Conservation (phyloP, 2,797 vertebrate species). For the Enoplosus armatus region DNA sequence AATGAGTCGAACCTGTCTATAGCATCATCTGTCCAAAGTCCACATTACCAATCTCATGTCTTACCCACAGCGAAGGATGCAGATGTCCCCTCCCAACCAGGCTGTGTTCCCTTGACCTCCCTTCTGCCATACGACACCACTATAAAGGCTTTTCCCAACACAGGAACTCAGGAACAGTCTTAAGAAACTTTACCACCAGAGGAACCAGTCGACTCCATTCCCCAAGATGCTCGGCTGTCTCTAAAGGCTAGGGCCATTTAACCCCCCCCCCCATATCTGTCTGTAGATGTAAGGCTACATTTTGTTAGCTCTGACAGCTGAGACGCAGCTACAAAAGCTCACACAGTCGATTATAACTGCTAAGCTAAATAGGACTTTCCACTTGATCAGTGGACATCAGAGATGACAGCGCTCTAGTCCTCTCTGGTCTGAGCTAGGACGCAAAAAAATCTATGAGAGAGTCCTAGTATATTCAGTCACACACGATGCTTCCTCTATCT, state of each 20-base stretch:
- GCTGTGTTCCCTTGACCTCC: conserved; percentile 66
- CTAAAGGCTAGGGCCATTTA: neutral
- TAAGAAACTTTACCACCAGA: conserved; percentile 30
- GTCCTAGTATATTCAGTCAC: conserved; percentile 77
- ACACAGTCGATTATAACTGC: conserved; percentile 8
- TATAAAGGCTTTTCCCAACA: conserved; percentile 21
- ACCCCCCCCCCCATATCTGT: conserved; percentile 1
- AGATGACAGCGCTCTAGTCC: conserved; percentile 36
- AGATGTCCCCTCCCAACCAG: conserved; percentile 66
- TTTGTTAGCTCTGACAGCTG: conserved; percentile 24
- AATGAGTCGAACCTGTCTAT: conserved; percentile 6
- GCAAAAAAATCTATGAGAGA: conserved; percentile 67
- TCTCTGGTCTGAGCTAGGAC: conserved; percentile 47
- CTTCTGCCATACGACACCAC: conserved; percentile 74
- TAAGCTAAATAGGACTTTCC: conserved; percentile 23
- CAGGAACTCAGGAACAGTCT: conserved; percentile 28
- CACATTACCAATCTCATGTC: conserved; percentile 42
- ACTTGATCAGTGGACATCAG: conserved; percentile 34
- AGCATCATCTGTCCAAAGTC: neutral
- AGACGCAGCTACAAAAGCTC: neutral
- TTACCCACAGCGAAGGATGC: conserved; percentile 85
- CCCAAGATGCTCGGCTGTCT: conserved; percentile 34
- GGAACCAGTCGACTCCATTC: conserved; percentile 50
- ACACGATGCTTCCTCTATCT: conserved; percentile 62
- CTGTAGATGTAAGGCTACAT: conserved; percentile 44